Percentiles rank a stretch among this genome's conserved stretches.
Evolutionary conservation across 2,888 invertebrate species (phyloP).

Genomic region (Agrochola litura): DNA sequence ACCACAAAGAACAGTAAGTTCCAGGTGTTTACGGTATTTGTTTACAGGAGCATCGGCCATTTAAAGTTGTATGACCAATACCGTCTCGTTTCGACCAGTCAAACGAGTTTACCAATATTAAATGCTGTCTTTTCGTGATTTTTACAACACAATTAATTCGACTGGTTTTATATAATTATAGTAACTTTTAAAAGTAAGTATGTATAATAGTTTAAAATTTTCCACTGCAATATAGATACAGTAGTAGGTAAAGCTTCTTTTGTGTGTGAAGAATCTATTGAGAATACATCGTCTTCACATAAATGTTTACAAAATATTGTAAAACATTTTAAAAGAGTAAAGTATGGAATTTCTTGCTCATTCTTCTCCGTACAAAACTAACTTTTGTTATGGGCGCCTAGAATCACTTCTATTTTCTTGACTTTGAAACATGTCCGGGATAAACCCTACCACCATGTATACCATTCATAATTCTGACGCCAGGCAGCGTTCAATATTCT

Average conservation of each 20-base stretch:
- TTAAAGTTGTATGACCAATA: background rate
- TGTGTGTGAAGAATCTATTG: no score
- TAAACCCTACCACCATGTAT: no score
- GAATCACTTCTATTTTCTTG: no score
- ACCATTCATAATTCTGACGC: no score
- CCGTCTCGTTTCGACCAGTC: background rate
- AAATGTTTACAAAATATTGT: no score
- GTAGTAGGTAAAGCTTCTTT: background rate
- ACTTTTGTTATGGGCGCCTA: no score
- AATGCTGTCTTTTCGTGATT: background rate
- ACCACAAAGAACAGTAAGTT: constrained; percentile 3
- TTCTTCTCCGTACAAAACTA: no score
- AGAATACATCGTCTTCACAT: no score
- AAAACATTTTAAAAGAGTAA: no score
- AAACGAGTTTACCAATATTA: constrained; percentile 12
- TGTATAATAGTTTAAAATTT: background rate
- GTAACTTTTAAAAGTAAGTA: background rate
- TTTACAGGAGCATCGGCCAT: background rate
- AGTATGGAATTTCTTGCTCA: no score
- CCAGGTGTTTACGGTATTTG: constrained; percentile 12
- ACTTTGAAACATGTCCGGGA: no score
- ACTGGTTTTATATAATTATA: constrained; percentile 1
- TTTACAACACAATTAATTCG: constrained; percentile 20
- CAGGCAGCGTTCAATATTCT: no score
- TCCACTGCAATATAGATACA: constrained; percentile 6